Percentiles rank a stretch among this genome's conserved stretches.
These are phyloP conservation scores for Todus mexicanus DNA, from an alignment of 2,797 vertebrate species.

Conservation along the genomic window DNA sequence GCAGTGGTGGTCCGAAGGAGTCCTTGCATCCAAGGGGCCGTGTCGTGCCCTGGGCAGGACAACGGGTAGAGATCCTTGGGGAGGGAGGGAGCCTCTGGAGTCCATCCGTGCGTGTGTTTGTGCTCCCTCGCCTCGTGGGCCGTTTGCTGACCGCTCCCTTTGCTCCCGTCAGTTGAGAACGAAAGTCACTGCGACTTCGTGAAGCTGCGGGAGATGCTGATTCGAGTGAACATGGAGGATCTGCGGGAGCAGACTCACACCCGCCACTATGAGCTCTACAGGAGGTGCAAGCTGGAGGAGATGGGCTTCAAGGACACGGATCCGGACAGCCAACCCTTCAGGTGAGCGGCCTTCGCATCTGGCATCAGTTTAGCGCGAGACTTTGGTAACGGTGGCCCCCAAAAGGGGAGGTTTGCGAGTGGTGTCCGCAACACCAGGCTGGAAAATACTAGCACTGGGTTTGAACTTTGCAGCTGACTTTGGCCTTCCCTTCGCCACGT, in stretches of 20 bases:
- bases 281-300: conserved; percentile 96
- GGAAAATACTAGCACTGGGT: not conserved
- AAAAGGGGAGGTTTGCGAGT: not conserved
- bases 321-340: conserved; percentile 96
- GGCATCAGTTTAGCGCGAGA: accelerated
- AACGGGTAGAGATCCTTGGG: not conserved
- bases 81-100: not conserved
- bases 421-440: not conserved
- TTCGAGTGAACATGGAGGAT: conserved; percentile 98
- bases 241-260: conserved; percentile 96
- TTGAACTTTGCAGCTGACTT: not conserved
- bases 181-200: conserved; percentile 98
- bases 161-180: conserved; percentile 85
- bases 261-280: conserved; percentile 96
- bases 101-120: accelerated
- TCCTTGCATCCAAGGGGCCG: not conserved
- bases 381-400: not conserved
- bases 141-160: not conserved
- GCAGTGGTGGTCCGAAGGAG: accelerated
- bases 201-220: conserved; percentile 96
- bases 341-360: conserved; percentile 67
- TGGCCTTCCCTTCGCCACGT: not conserved
- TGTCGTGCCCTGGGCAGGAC: not conserved
- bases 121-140: not conserved
- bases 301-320: conserved; percentile 99